phyloP scores from a whole-genome alignment of 2,888 invertebrate species.

The Luperina nickerlii region DNA sequence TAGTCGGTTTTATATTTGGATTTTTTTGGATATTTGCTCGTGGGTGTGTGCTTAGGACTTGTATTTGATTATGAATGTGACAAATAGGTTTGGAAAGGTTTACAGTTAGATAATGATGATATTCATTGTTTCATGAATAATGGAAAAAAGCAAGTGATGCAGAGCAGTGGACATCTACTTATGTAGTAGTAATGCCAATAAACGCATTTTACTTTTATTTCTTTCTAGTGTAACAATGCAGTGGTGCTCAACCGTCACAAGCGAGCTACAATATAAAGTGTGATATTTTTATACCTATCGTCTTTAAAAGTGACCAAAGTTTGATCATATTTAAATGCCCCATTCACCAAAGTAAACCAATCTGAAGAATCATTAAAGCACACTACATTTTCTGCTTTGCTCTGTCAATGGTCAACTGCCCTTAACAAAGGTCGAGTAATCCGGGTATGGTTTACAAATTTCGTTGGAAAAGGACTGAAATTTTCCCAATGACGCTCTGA shows the following conservation, averaged over 20 bases:
- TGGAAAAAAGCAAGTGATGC: no score
- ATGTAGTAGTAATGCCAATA: neutral
- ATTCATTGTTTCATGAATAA: neutral
- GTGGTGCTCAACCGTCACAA: neutral
- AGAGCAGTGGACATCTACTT: neutral
- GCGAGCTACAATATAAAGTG: neutral
- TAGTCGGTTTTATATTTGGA: constrained; percentile 30
- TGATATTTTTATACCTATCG: neutral
- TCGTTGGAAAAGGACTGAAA: constrained; percentile 51
- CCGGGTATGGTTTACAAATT: constrained; percentile 42
- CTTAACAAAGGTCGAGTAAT: constrained; percentile 57
- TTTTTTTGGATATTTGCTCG: constrained; percentile 27
- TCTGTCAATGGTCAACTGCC: constrained; percentile 30
- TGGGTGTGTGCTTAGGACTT: constrained; percentile 6
- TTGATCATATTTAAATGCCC: neutral
- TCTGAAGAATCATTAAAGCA: neutral
- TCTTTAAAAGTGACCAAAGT: neutral
- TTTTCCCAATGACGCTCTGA: constrained; percentile 43
- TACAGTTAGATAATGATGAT: neutral
- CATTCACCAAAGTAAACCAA: neutral
- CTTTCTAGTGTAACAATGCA: neutral
- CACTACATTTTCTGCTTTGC: constrained; percentile 19
- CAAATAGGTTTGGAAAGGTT: neutral
- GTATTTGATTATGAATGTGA: neutral
- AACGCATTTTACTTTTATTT: neutral